Conservation (phyloP, 2,888 invertebrate species). For the Trachelus tabidus region DNA sequence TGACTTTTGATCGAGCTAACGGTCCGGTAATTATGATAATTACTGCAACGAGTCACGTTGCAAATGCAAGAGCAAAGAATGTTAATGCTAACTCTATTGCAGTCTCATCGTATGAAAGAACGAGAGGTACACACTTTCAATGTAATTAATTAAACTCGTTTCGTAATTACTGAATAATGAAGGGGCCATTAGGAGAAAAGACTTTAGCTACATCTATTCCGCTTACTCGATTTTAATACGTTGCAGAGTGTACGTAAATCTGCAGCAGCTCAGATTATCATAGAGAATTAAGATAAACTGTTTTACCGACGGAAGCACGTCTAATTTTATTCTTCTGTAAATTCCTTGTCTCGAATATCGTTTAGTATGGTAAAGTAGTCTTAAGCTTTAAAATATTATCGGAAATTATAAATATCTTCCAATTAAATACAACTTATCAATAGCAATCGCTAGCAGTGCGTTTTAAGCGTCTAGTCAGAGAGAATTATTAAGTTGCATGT, state of each 20-base stretch:
- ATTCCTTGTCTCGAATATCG: background rate
- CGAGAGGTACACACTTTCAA: conserved; percentile 9
- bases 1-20: background rate
- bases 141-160: conserved; percentile 23
- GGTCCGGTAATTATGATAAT: conserved; percentile 19
- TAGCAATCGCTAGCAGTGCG: background rate
- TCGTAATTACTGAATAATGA: conserved; percentile 12
- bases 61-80: conserved; percentile 5
- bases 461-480: background rate
- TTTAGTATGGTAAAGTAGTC: background rate
- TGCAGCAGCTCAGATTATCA: background rate
- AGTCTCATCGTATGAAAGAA: background rate
- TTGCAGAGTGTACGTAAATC: background rate
- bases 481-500: background rate
- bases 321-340: background rate
- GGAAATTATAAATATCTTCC: background rate
- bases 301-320: background rate
- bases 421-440: background rate
- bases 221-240: background rate
- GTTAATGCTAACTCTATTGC: conserved; percentile 11
- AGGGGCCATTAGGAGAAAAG: conserved; percentile 1
- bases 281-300: background rate
- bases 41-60: conserved; percentile 12
- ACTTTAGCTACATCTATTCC: background rate
- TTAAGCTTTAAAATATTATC: background rate